Evolutionary conservation across 2,888 invertebrate genomes (phyloP).

Genomic region (Punctoribates punctum): DNA sequence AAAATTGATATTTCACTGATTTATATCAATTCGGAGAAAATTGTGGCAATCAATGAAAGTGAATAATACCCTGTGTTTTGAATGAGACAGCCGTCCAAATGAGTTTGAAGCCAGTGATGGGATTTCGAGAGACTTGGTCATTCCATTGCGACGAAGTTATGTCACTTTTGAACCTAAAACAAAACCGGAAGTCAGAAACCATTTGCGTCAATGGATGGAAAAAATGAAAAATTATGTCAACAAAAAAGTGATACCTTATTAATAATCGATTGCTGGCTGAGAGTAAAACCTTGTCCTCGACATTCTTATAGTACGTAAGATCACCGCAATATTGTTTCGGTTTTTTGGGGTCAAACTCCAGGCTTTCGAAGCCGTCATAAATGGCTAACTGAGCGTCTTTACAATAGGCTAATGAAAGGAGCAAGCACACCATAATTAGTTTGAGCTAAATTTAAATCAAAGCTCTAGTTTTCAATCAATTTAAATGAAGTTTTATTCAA

Average conservation of each 20-base stretch:
- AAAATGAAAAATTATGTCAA: background rate
- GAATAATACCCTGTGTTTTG: slow-evolving; percentile 44
- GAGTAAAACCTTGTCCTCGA: slow-evolving; percentile 54
- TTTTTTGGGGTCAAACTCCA: slow-evolving; percentile 46
- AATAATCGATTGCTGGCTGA: slow-evolving; percentile 54
- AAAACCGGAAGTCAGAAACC: background rate
- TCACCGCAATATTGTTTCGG: slow-evolving; percentile 55
- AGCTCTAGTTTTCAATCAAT: background rate
- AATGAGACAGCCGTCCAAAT: slow-evolving; percentile 52
- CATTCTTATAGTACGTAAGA: slow-evolving; percentile 55
- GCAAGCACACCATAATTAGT: background rate
- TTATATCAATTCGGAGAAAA: too few species aligned
- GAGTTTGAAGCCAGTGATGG: slow-evolving; percentile 52
- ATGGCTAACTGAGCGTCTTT: slow-evolving; percentile 54
- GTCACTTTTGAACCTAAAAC: slow-evolving; percentile 40
- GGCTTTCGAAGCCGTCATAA: slow-evolving; percentile 54
- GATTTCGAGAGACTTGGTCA: slow-evolving; percentile 43
- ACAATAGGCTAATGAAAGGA: slow-evolving; percentile 52
- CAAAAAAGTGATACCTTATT: slow-evolving; percentile 49
- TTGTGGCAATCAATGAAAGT: too few species aligned
- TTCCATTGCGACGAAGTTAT: slow-evolving; percentile 38
- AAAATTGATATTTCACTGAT: too few species aligned
- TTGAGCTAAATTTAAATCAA: background rate
- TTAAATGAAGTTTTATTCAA: too few species aligned
- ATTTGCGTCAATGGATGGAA: background rate